phyloP scores from a whole-genome alignment of 30 jellyfish, hydroid and myxozoan genomes.

The Turritopsis rubra region DNA sequence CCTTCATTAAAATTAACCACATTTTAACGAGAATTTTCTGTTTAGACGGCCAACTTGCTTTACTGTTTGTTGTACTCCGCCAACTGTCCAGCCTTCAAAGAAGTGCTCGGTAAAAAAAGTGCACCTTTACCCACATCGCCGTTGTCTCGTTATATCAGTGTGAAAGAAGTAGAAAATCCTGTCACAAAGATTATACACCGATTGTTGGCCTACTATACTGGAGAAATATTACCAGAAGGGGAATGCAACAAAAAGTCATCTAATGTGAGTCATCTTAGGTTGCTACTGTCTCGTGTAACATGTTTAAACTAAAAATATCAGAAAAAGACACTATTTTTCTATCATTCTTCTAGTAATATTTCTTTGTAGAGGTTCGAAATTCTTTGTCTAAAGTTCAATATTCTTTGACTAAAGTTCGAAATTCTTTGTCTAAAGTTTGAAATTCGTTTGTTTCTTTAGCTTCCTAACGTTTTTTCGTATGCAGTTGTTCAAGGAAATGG shows the following conservation, averaged over 20 bases:
- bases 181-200: slow-evolving; percentile 54
- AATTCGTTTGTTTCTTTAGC: slow-evolving; percentile 44
- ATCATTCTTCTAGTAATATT: neutral
- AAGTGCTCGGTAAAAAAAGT: slow-evolving; percentile 46
- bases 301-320: neutral
- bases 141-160: slow-evolving; percentile 90
- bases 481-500: slow-evolving; percentile 46
- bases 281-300: neutral
- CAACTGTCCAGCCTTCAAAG: slow-evolving; percentile 90
- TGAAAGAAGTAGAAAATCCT: slow-evolving; percentile 76
- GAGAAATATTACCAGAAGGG: slow-evolving; percentile 43
- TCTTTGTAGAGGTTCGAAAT: neutral
- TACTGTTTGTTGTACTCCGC: slow-evolving; percentile 87
- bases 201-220: slow-evolving; percentile 79
- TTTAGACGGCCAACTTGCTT: slow-evolving; percentile 73
- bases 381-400: neutral
- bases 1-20: too few species aligned
- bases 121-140: slow-evolving; percentile 70
- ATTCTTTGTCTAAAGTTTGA: too few species aligned
- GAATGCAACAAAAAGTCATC: slow-evolving; percentile 23
- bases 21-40: neutral
- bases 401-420: neutral
- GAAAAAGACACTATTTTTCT: neutral
- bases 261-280: slow-evolving; percentile 38
- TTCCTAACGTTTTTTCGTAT: slow-evolving; percentile 51